phyloP scores from a whole-genome alignment of 2,888 invertebrate species.

The Heliconius sara region DNA sequence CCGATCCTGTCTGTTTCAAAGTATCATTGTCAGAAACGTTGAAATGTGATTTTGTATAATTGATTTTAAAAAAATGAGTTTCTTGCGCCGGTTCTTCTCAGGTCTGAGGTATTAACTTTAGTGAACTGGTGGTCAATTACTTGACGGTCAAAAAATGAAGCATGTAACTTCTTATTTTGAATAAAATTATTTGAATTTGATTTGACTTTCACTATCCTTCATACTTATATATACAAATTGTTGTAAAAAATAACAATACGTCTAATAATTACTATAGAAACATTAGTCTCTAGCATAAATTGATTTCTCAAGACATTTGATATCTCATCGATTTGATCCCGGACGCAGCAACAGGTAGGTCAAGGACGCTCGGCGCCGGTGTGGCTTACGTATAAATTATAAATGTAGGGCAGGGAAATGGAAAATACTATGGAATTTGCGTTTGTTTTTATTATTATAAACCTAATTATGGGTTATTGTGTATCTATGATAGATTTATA shows the following conservation, averaged over 20 bases:
- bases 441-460: not conserved
- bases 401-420: not conserved
- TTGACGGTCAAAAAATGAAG: no score
- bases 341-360: constrained; percentile 48
- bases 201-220: not conserved
- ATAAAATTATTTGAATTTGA: no score
- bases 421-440: not conserved
- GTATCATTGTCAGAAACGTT: no score
- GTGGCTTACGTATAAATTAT: constrained; percentile 12
- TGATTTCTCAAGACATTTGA: constrained; percentile 22
- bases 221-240: not conserved
- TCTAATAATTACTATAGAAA: not conserved
- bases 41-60: no score
- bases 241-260: not conserved
- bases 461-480: not conserved
- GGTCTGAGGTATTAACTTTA: no score
- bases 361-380: constrained; percentile 40
- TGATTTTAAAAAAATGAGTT: no score
- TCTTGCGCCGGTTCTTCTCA: no score
- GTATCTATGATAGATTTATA: not conserved
- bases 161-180: no score
- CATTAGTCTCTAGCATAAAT: not conserved
- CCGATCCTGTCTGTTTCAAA: no score
- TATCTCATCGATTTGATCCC: constrained; percentile 33
- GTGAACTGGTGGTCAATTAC: no score